Evolutionary conservation across 2,113 vertebrate species (phyloP).

Genomic region (Tamias sibiricus): DNA sequence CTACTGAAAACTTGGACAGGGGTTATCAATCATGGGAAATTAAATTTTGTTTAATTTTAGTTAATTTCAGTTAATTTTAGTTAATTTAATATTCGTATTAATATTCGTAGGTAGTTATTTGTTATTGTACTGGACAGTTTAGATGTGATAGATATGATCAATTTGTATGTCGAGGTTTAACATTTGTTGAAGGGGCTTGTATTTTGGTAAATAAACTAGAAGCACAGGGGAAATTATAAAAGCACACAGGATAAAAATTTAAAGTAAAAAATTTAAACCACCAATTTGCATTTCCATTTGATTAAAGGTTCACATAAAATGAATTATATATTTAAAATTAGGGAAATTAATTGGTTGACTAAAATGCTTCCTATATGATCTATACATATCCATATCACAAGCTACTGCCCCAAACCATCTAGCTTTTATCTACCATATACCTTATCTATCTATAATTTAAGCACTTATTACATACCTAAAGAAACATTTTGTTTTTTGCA

Average conservation of each 20-base stretch:
- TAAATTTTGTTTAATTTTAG: neutral
- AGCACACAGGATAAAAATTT: neutral
- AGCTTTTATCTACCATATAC: neutral
- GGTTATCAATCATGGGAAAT: no score
- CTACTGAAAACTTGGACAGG: neutral
- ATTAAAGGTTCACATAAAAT: neutral
- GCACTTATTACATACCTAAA: neutral
- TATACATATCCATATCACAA: neutral
- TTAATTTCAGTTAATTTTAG: neutral
- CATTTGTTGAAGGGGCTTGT: neutral
- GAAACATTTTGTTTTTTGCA: no score
- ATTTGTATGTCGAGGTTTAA: neutral
- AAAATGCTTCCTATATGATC: neutral
- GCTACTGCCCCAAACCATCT: neutral
- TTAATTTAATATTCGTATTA: neutral
- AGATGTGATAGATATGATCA: neutral
- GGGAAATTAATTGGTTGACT: neutral
- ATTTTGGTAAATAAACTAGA: neutral
- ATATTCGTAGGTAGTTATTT: neutral
- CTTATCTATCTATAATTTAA: neutral
- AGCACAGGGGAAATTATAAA: neutral
- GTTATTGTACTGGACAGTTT: neutral
- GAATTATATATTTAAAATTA: neutral
- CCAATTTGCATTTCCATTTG: neutral
- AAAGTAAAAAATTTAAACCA: neutral